Evolutionary conservation across 2,113 vertebrate species (phyloP).

Genomic region (Hippocampus guttulatus): DNA sequence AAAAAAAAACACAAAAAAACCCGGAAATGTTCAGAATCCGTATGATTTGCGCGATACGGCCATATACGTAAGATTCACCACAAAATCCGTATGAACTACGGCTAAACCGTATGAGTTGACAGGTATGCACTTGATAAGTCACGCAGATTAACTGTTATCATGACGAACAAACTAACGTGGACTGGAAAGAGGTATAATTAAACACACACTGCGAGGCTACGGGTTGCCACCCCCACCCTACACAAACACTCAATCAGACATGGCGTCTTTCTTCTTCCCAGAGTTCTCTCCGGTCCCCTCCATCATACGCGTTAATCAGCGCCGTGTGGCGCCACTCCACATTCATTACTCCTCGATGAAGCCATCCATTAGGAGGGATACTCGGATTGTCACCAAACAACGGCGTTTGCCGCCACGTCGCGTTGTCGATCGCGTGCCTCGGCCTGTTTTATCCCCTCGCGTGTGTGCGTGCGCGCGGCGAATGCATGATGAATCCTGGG

Average conservation of each 20-base stretch:
- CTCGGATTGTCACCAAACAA: conserved; percentile 46
- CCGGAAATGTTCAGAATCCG: no score
- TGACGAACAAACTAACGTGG: no score
- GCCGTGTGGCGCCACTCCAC: conserved; percentile 64
- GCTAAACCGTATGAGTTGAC: no score
- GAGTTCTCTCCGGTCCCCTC: conserved; percentile 15
- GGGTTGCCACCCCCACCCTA: no score
- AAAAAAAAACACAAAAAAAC: no score
- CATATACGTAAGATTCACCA: no score
- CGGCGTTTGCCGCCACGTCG: conserved; percentile 1
- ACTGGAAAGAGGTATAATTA: no score
- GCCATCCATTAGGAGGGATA: conserved; percentile 56
- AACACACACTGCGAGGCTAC: no score
- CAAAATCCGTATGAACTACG: no score
- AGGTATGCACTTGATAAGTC: no score
- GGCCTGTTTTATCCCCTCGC: background rate
- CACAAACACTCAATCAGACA: background rate
- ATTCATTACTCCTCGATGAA: conserved; percentile 64
- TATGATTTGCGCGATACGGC: no score
- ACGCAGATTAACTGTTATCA: no score
- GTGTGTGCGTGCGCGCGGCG: conserved; percentile 5
- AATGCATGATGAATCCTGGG: background rate
- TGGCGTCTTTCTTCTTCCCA: background rate
- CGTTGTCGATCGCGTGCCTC: background rate
- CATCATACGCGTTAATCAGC: conserved; percentile 62